phyloP scores from a whole-genome alignment of 2,888 invertebrate genomes.

The Hoplodrina blanda region DNA sequence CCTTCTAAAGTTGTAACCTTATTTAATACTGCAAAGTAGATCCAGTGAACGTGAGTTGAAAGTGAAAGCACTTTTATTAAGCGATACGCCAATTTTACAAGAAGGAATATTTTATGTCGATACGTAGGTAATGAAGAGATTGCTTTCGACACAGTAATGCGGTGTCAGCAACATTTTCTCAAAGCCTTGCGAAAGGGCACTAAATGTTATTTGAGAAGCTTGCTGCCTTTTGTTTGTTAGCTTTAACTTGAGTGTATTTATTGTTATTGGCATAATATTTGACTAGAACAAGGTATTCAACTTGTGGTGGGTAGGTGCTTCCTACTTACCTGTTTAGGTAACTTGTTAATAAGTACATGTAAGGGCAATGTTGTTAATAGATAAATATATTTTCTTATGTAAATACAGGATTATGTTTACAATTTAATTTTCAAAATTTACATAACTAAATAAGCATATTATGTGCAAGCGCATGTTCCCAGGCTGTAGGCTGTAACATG shows the following conservation, averaged over 20 bases:
- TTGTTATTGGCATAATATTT: conserved; percentile 48
- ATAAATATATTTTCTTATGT: conserved; percentile 38
- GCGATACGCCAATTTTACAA: conserved; percentile 44
- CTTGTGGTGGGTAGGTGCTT: conserved; percentile 19
- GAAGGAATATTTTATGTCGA: conserved; percentile 47
- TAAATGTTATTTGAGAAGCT: conserved; percentile 39
- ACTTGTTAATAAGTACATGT: conserved; percentile 22
- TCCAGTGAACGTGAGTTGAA: conserved; percentile 55
- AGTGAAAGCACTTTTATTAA: conserved; percentile 46
- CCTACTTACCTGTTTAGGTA: conserved; percentile 39
- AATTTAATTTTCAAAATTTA: conserved; percentile 38
- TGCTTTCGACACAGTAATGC: conserved; percentile 32
- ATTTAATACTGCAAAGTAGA: conserved; percentile 56
- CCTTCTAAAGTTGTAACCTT: conserved; percentile 46
- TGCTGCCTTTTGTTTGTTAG: conserved; percentile 43
- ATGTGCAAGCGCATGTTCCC: conserved; percentile 28
- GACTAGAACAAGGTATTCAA: conserved; percentile 32
- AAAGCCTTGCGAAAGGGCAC: conserved; percentile 48
- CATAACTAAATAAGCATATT: conserved; percentile 24
- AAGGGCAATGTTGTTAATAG: conserved; percentile 15
- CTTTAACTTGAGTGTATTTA: conserved; percentile 52
- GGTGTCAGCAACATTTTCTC: conserved; percentile 45
- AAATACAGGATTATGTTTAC: conserved; percentile 36
- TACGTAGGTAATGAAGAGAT: conserved; percentile 33
- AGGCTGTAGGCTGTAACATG: background rate